Base-by-base conservation (phyloP, 2,797 vertebrate species). In the Rhynchonycteris naso region DNA sequence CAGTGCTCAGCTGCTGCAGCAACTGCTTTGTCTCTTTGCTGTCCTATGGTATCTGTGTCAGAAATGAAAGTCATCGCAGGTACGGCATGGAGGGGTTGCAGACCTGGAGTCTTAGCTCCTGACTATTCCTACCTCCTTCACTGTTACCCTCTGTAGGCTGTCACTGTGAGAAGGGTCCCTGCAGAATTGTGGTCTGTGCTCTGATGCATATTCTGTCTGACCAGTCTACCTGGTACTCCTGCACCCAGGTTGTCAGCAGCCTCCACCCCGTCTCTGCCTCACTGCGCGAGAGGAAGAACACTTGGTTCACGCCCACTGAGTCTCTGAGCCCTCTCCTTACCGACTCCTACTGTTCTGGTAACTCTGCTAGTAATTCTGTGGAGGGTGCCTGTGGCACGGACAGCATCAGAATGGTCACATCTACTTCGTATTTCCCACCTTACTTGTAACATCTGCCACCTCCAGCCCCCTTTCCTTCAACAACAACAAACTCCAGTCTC, bases 401-500 rank as follows among this genome's bases (percentile, higher is more conserved):
- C 99, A 99, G 97, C 99, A 99, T 98, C 99, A 95, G 99, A 99
- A 97, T 99, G 99, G 98, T 99, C 99, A 98, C 99, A 99, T 99
- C 99, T 96, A 99, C 99, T 92, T 99, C 99, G 13, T 99, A 99
- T 98, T 99, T 99, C 97, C 99, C 99, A 95, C 99, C 99, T 99
- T 99, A 95, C 99, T 99, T 81, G 99, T 99, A 97, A 99, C 99
- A 68, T 99, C 99, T 97, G 99, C 99, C 96, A 99, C 99, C 98
- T 99, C 99, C 68, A 99, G 99, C 82, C 99, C 99, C 99, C 99
- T 99, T 98, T 99, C 99, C 99, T 97, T 99, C 99, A 96, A 99
- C 99, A 98, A 99, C 99, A 97, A 99, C 99, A 98, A 99, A 99
- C 98, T 99, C 99, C 99, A 98, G 99, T 99, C 98, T 99, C 99